Evolutionary conservation across 2,888 invertebrate species (phyloP).

Genomic region (Drosophila villosipedis): DNA sequence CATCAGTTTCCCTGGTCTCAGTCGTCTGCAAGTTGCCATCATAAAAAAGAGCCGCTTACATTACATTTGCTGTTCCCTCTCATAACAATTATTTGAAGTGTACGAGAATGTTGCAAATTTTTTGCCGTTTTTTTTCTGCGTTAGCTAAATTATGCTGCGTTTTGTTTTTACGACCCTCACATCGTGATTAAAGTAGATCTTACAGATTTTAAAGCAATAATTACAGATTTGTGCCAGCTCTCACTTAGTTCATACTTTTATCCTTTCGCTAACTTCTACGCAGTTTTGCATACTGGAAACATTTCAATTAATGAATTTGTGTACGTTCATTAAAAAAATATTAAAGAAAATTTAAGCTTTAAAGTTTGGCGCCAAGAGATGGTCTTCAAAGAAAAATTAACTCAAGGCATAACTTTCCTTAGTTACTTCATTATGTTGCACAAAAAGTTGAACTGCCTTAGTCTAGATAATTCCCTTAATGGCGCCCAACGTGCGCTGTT

Average conservation of each 20-base stretch:
- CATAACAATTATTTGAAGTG: conserved; percentile 62
- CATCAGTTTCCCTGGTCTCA: conserved; percentile 31
- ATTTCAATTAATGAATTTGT: conserved; percentile 52
- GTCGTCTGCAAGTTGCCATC: conserved; percentile 6
- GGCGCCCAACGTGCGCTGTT: not conserved
- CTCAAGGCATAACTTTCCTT: not conserved
- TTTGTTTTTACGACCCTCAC: conserved; percentile 10
- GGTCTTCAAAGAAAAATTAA: not conserved
- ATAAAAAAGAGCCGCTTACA: conserved; percentile 14
- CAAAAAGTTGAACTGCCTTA: not conserved
- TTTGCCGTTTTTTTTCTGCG: conserved; percentile 2
- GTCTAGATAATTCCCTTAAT: not conserved
- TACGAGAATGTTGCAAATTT: conserved; percentile 24
- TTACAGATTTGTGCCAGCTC: conserved; percentile 7
- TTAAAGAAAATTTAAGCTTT: not conserved
- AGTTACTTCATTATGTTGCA: not conserved
- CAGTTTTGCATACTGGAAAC: conserved; percentile 6
- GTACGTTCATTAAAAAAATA: conserved; percentile 1
- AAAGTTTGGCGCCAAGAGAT: not conserved
- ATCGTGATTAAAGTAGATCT: conserved; percentile 24
- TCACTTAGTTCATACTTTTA: conserved; percentile 8
- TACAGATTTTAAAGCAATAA: conserved; percentile 3
- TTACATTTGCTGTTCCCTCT: conserved; percentile 22
- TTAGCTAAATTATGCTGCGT: conserved; percentile 18
- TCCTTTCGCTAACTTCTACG: not conserved